Percentiles rank a stretch among this genome's conserved stretches.
Conservation (phyloP, 2,888 invertebrate species). For the Melanargia galathea region DNA sequence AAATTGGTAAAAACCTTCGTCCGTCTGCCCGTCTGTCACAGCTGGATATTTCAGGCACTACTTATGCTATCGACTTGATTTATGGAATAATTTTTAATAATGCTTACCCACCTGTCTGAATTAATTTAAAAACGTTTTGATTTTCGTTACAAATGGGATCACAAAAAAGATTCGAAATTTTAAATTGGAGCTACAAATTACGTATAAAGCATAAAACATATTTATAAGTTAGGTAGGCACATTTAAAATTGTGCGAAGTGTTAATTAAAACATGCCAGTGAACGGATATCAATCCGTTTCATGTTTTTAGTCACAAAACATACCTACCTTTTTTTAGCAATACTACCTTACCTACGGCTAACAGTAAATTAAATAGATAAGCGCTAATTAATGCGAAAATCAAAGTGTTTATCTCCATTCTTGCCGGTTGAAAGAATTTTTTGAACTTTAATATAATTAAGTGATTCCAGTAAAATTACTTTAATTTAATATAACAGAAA, state of each 20-base stretch:
- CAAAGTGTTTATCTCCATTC: not conserved
- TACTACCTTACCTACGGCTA: not conserved
- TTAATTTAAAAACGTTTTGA: too few species aligned
- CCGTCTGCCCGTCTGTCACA: too few species aligned
- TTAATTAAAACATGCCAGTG: slow-evolving; percentile 2
- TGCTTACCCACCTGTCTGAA: too few species aligned
- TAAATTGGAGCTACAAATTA: too few species aligned
- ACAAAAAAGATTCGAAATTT: not conserved
- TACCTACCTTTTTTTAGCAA: not conserved
- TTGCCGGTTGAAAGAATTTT: not conserved
- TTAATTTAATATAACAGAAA: slow-evolving; percentile 14
- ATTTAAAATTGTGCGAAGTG: not conserved
- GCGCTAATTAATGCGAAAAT: not conserved
- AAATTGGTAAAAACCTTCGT: too few species aligned
- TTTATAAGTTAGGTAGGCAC: not conserved
- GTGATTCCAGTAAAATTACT: slow-evolving; percentile 12
- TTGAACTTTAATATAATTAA: slow-evolving; percentile 7
- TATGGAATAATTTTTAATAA: too few species aligned
- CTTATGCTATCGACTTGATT: too few species aligned
- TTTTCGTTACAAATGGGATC: not conserved
- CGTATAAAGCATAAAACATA: not conserved
- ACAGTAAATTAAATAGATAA: not conserved
- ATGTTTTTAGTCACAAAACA: not conserved
- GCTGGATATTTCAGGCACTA: too few species aligned
- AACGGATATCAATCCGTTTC: slow-evolving; percentile 11